These are phyloP conservation scores for Athalia circularis DNA, from an alignment of 2,888 invertebrate genomes.

Conservation along the genomic window DNA sequence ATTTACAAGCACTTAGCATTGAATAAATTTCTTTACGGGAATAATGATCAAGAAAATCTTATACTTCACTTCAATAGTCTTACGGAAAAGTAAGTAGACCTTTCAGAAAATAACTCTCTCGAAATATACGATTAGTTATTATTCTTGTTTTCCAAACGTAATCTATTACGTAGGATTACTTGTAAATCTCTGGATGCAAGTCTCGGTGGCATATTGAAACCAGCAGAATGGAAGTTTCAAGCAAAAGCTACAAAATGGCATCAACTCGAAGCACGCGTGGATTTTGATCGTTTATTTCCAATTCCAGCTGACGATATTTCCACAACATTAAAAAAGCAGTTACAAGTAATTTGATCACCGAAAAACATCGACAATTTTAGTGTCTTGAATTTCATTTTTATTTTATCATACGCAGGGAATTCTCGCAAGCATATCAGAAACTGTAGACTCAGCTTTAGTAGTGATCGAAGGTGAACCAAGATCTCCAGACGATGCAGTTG, in stretches of 20 bases:
- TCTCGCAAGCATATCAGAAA: slow-evolving; percentile 77
- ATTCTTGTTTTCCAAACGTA: not conserved
- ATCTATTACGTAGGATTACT: slow-evolving; percentile 72
- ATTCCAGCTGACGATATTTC: slow-evolving; percentile 80
- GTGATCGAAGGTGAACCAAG: slow-evolving; percentile 85
- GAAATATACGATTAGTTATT: not conserved
- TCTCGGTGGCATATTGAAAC: slow-evolving; percentile 76
- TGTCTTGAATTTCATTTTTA: slow-evolving; percentile 29
- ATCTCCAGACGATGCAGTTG: slow-evolving; percentile 79
- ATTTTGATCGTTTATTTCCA: slow-evolving; percentile 85
- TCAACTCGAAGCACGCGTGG: slow-evolving; percentile 84
- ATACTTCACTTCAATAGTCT: slow-evolving; percentile 77
- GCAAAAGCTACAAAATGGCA: slow-evolving; percentile 85
- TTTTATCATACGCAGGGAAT: slow-evolving; percentile 76
- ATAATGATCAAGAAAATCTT: slow-evolving; percentile 79
- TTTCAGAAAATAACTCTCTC: not conserved
- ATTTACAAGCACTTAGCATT: slow-evolving; percentile 77
- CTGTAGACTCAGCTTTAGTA: slow-evolving; percentile 81
- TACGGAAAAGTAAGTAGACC: slow-evolving; percentile 74
- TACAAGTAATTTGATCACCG: slow-evolving; percentile 76
- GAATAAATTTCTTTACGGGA: slow-evolving; percentile 80
- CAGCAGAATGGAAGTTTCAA: slow-evolving; percentile 87
- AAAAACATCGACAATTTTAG: not conserved
- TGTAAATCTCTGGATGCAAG: slow-evolving; percentile 81
- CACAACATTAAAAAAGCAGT: slow-evolving; percentile 80